Percentiles rank a stretch among this genome's conserved stretches.
Conservation (phyloP, 1,140 invertebrate genomes). For the Drosophila novamexicana region DNA sequence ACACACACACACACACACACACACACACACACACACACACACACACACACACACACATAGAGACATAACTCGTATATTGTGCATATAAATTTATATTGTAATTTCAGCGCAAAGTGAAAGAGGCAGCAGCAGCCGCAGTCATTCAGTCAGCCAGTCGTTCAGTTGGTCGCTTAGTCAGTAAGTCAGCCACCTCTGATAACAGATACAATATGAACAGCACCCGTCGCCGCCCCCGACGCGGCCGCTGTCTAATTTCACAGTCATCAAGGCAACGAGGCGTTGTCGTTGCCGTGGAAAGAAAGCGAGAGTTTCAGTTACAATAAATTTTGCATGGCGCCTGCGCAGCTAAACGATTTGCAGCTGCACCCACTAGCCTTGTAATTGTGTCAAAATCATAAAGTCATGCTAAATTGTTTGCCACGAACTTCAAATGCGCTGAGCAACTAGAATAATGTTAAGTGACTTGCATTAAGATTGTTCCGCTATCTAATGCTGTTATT, state of each 20-base stretch:
- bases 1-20: no score
- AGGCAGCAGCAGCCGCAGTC: slow-evolving; percentile 22
- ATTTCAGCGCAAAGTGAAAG: slow-evolving; percentile 74
- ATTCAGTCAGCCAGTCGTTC: slow-evolving; percentile 48
- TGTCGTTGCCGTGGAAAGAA: slow-evolving; percentile 57
- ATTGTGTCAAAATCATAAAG: slow-evolving; percentile 43
- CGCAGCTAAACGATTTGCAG: slow-evolving; percentile 52
- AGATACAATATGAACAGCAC: slow-evolving; percentile 53
- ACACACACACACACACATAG: slow-evolving; percentile 3
- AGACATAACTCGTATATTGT: slow-evolving; percentile 26
- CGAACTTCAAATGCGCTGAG: not conserved
- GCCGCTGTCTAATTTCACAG: slow-evolving; percentile 64
- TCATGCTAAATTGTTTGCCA: slow-evolving; percentile 18
- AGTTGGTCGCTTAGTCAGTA: slow-evolving; percentile 66
- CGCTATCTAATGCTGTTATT: slow-evolving; percentile 2
- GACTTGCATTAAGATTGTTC: slow-evolving; percentile 11
- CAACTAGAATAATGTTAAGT: slow-evolving; percentile 9
- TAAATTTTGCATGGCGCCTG: slow-evolving; percentile 51
- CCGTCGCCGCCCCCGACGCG: slow-evolving; percentile 35
- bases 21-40: slow-evolving; percentile 11
- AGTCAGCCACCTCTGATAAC: slow-evolving; percentile 61
- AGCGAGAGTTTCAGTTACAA: slow-evolving; percentile 73
- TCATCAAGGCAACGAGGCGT: slow-evolving; percentile 55
- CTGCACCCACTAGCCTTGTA: slow-evolving; percentile 20
- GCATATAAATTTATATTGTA: slow-evolving; percentile 72